Percentiles rank a stretch among this genome's conserved stretches.
These are phyloP conservation scores for Ibycter americanus DNA, from an alignment of 2,797 vertebrate genomes.

Conservation along the genomic window DNA sequence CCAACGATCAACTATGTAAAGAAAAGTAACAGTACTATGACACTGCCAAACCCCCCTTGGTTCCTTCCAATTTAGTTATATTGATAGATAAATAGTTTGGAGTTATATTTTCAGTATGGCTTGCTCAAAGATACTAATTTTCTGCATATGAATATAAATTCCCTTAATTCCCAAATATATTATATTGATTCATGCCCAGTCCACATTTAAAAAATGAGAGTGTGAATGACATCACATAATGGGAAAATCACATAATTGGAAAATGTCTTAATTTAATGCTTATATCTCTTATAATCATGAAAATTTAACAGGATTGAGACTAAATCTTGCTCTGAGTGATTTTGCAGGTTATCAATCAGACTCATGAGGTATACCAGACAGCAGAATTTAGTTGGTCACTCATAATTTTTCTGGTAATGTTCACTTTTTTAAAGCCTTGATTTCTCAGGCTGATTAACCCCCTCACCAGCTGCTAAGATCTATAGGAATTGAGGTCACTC, in stretches of 20 bases:
- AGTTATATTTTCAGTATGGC: not conserved
- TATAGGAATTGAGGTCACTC: not conserved
- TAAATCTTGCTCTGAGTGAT: not conserved
- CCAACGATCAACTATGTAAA: constrained; percentile 80
- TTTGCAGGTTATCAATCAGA: not conserved
- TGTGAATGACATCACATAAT: not conserved
- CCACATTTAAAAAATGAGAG: not conserved
- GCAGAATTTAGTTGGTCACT: not conserved
- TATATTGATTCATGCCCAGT: not conserved
- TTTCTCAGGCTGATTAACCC: not conserved
- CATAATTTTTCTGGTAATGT: not conserved
- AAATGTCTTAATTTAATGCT: not conserved
- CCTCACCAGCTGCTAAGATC: not conserved
- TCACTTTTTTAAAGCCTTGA: not conserved
- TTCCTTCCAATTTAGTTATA: not conserved
- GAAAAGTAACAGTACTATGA: not conserved
- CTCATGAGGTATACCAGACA: not conserved
- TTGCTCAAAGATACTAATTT: constrained; percentile 4
- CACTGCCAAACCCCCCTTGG: not conserved
- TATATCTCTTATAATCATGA: not conserved
- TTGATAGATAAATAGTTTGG: not conserved
- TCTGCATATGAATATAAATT: not conserved
- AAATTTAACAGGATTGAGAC: not conserved
- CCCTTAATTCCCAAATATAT: not conserved
- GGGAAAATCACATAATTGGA: not conserved